Evolutionary conservation across 2,888 invertebrate genomes (phyloP).

Genomic region (Stegophylla sp.): DNA sequence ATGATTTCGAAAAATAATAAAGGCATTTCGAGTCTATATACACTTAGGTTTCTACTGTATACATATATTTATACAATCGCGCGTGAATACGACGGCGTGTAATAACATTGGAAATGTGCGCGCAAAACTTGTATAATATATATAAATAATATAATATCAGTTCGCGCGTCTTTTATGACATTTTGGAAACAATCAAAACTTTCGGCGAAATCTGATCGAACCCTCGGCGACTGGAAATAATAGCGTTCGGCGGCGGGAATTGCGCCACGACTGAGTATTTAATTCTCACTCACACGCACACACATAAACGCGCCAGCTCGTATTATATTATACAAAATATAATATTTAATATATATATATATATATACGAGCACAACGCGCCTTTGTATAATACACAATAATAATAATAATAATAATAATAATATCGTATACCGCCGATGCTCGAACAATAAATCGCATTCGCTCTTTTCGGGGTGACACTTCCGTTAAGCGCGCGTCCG

Average conservation of each 20-base stretch:
- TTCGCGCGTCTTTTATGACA: slow-evolving; percentile 51
- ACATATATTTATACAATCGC: not conserved
- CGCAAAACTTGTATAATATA: slow-evolving; percentile 28
- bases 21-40: slow-evolving; percentile 17
- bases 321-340: too few species aligned
- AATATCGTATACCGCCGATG: slow-evolving; percentile 8
- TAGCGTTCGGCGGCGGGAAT: slow-evolving; percentile 2
- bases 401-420: too few species aligned
- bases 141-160: too few species aligned
- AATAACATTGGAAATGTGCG: slow-evolving; percentile 50
- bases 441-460: slow-evolving; percentile 40
- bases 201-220: slow-evolving; percentile 56
- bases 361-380: not conserved
- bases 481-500: slow-evolving; percentile 7
- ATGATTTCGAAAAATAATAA: slow-evolving; percentile 36
- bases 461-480: slow-evolving; percentile 40
- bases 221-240: slow-evolving; percentile 54
- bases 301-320: not conserved
- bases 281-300: not conserved
- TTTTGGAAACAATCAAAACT: slow-evolving; percentile 58
- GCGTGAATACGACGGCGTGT: slow-evolving; percentile 26
- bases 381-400: slow-evolving; percentile 24
- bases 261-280: slow-evolving; percentile 23
- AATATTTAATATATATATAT: not conserved
- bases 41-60: not conserved